Evolutionary conservation across 2,797 vertebrate genomes (phyloP).

Genomic region (Discoglossus pictus): DNA sequence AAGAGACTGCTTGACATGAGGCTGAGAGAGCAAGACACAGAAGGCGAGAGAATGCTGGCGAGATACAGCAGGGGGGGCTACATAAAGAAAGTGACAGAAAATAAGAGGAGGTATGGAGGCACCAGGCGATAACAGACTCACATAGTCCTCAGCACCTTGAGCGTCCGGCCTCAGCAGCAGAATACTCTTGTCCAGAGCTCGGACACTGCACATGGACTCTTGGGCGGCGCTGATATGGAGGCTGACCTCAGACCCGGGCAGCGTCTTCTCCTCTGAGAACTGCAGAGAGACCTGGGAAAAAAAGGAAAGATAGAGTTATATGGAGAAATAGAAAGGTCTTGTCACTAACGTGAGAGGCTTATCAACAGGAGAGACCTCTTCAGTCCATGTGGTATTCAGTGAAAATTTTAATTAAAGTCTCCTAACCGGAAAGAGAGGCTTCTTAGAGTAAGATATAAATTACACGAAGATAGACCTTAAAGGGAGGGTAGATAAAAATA

Average conservation of each 20-base stretch:
- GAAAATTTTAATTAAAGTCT: too few species aligned
- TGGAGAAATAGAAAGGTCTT: too few species aligned
- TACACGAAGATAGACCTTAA: too few species aligned
- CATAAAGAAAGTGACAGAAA: neutral
- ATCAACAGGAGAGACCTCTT: too few species aligned
- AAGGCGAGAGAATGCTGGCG: neutral
- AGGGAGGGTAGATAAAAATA: too few species aligned
- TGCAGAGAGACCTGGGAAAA: slow-evolving; percentile 16
- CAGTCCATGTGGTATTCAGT: too few species aligned
- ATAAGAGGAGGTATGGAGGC: neutral
- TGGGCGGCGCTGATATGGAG: slow-evolving; percentile 25
- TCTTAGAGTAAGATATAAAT: too few species aligned
- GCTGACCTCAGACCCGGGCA: slow-evolving; percentile 15
- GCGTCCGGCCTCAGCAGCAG: slow-evolving; percentile 14
- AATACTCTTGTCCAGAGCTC: slow-evolving; percentile 32
- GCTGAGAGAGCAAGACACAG: too few species aligned
- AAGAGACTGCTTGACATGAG: neutral
- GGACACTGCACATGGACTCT: slow-evolving; percentile 16
- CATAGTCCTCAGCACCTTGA: neutral
- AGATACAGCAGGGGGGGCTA: neutral
- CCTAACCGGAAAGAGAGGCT: too few species aligned
- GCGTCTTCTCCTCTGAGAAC: slow-evolving; percentile 18
- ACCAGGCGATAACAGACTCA: neutral
- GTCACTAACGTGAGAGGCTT: too few species aligned
- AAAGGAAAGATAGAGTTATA: neutral